Percentiles rank a stretch among this genome's conserved stretches.
phyloP scores from a whole-genome alignment of 1,140 invertebrate species.

The Drosophila ambigua region DNA sequence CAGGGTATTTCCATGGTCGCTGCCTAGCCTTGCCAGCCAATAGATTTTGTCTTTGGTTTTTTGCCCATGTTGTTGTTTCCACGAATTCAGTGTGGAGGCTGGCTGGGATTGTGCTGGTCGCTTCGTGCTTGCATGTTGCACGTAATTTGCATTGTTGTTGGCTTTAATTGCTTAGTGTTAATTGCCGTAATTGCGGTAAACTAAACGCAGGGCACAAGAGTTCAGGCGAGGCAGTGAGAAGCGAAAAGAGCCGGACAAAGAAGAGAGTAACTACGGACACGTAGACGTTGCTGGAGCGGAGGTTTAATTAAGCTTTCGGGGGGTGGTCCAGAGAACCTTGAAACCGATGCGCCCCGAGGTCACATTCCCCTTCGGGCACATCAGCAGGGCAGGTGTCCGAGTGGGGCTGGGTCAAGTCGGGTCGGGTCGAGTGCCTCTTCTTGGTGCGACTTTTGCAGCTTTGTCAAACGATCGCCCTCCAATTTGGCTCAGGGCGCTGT shows the following conservation, averaged over 20 bases:
- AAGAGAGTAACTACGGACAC: slow-evolving; percentile 38
- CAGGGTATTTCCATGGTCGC: too few relatives aligned
- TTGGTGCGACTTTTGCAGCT: slow-evolving; percentile 53
- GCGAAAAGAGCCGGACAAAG: slow-evolving; percentile 4
- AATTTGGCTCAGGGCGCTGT: slow-evolving; percentile 55
- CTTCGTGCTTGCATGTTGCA: slow-evolving; percentile 59
- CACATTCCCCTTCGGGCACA: slow-evolving; percentile 10
- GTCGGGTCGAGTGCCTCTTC: slow-evolving; percentile 7
- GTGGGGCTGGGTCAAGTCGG: background rate
- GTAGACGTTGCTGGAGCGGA: slow-evolving; percentile 47
- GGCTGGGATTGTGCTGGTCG: slow-evolving; percentile 13
- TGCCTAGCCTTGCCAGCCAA: background rate
- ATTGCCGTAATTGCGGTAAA: slow-evolving; percentile 79
- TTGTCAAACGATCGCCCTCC: slow-evolving; percentile 66
- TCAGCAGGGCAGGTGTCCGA: slow-evolving; percentile 12
- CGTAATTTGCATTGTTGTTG: slow-evolving; percentile 81
- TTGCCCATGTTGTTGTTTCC: slow-evolving; percentile 14
- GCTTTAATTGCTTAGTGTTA: slow-evolving; percentile 80
- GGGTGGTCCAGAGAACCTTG: slow-evolving; percentile 57
- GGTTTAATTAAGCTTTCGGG: slow-evolving; percentile 62
- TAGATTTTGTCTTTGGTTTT: slow-evolving; percentile 27
- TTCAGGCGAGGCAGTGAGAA: slow-evolving; percentile 1
- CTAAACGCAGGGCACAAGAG: slow-evolving; percentile 57
- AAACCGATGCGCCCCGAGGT: slow-evolving; percentile 41
- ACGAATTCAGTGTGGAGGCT: background rate